A percentile compares a stretch with the other conserved stretches of the same genome.
Evolutionary conservation across 2,113 vertebrate genomes (phyloP).

Genomic region (Oreochromis spilurus): DNA sequence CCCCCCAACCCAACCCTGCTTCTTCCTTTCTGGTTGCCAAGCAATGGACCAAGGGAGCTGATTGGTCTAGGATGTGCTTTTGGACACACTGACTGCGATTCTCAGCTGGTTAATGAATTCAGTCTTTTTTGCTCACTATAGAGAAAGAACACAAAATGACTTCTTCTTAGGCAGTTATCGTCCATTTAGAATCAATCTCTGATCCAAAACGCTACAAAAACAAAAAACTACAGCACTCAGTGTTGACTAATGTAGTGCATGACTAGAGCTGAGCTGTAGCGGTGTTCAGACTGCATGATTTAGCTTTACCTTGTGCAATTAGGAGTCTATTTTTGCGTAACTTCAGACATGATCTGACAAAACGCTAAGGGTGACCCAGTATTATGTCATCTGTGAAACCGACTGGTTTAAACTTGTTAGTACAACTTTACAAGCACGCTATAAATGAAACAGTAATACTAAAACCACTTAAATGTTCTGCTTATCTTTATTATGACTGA

Average conservation of each 20-base stretch:
- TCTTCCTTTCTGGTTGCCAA: slow-evolving; percentile 59
- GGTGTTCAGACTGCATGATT: background rate
- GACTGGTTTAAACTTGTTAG: background rate
- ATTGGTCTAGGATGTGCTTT: slow-evolving; percentile 57
- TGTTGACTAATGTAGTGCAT: background rate
- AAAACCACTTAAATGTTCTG: background rate
- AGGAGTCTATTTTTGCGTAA: background rate
- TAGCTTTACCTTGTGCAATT: background rate
- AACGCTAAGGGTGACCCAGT: background rate
- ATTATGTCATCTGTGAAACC: slow-evolving; percentile 3
- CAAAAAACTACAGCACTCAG: background rate
- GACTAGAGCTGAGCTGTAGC: background rate
- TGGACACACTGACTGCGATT: slow-evolving; percentile 45
- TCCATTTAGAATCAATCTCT: background rate
- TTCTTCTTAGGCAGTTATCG: background rate
- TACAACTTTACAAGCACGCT: background rate
- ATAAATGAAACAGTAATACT: background rate
- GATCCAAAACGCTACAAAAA: background rate
- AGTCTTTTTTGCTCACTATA: background rate
- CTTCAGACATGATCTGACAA: background rate
- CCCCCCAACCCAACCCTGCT: background rate
- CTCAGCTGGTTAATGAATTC: slow-evolving; percentile 43
- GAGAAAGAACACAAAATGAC: background rate
- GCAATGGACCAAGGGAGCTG: slow-evolving; percentile 47
- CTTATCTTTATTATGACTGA: background rate